Base-by-base conservation (phyloP, 2,113 vertebrate genomes). In the Laticauda colubrina region DNA sequence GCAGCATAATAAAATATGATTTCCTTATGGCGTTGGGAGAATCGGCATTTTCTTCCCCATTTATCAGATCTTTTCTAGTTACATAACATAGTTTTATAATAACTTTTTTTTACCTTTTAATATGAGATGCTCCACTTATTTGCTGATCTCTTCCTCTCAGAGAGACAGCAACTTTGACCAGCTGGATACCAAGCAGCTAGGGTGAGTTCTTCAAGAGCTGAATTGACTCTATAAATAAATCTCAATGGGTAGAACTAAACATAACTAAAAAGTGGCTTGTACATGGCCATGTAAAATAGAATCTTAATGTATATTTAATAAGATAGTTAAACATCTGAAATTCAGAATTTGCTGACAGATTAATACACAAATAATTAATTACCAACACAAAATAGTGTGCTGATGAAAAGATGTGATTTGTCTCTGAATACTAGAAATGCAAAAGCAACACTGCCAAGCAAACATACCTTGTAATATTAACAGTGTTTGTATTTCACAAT, bases 141-240 rank as follows among this genome's bases (percentile, higher is more conserved):
- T 64, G 51, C 18, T 88, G 85, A 88, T 88, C 54, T 89, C 39
- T 29, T 51, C 55, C 53, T 59, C 86, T 57, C 53, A 43, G 34
- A 69, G 5, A 15, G 43, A 57, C 55, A 61, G 54, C n/a, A 91
- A 10, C 34, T 87, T 87, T 69, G 53, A 34, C 51, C 57, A 93
- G 26, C 51, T 89, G 86, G 87, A 61, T 21, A 55, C 45, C 87
- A 89, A 45, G 87, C 64, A 69, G 14, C 20, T 64, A 61, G 1
- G 91, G 15, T 69, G 48, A 88, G n/a, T 81, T 91, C 61, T 91
- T 89, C 93, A 59, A 21, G 20, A 85, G 64, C 4, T 89, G 89
- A 85, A 86, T 43, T 64, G 86, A 85, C 18, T 92, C 90, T 92
- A 90, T 54, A 94, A 56, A 92, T 69, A 92, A 20, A 91, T 51